Evolutionary conservation across 2,113 vertebrate species (phyloP).

Genomic region (Malurus elegans): DNA sequence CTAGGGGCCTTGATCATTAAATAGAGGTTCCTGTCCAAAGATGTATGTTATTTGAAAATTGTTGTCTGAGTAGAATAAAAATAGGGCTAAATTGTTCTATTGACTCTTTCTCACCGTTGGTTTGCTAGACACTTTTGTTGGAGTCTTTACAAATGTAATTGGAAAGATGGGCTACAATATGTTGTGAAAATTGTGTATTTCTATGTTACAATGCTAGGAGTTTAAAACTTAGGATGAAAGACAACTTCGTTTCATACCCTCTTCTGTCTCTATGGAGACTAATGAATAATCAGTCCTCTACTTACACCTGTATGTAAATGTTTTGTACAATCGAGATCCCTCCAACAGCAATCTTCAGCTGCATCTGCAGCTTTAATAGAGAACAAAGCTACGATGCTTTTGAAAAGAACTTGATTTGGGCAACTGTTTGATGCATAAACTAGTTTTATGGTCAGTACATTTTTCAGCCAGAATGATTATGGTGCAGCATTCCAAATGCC

Average conservation of each 20-base stretch:
- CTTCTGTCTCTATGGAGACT: not conserved
- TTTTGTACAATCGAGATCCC: not conserved
- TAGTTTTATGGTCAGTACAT: not conserved
- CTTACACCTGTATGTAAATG: not conserved
- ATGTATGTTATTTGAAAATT: accelerated
- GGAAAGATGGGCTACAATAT: not conserved
- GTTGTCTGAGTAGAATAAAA: not conserved
- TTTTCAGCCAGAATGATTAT: not conserved
- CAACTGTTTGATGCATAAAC: not conserved
- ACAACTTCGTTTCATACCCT: accelerated
- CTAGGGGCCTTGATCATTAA: not conserved
- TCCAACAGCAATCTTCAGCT: not conserved
- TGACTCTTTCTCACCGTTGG: not conserved
- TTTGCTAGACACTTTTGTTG: not conserved
- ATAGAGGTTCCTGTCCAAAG: not conserved
- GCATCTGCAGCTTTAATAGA: not conserved
- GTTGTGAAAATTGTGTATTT: not conserved
- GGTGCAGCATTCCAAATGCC: not conserved
- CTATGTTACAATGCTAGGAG: not conserved
- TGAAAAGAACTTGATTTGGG: not conserved
- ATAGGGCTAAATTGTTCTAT: not conserved
- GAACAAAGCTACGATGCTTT: not conserved
- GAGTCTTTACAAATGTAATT: not conserved
- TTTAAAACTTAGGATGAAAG: not conserved
- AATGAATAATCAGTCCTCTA: not conserved